A percentile compares a stretch with the other conserved stretches of the same genome.
Evolutionary conservation across 1,140 invertebrate genomes (phyloP).

Genomic region (Musca domestica): DNA sequence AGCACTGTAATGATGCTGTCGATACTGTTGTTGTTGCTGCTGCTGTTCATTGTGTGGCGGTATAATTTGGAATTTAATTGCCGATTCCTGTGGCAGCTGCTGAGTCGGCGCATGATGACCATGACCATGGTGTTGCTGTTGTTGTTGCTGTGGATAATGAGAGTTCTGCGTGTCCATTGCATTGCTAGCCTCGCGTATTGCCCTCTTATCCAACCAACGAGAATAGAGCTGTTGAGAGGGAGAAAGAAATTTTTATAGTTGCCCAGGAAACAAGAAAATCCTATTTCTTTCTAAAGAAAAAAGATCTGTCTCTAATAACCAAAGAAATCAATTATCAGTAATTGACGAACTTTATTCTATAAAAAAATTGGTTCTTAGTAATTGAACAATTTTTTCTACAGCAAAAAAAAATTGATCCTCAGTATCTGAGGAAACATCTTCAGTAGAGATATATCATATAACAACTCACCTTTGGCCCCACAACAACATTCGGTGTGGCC

Average conservation of each 20-base stretch:
- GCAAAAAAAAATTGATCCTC: too few species aligned
- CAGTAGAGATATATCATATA: too few species aligned
- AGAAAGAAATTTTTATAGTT: neutral
- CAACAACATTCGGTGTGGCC: constrained; percentile 48
- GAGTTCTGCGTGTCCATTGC: constrained; percentile 33
- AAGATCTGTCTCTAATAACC: too few species aligned
- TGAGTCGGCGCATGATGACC: constrained; percentile 43
- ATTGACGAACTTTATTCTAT: too few species aligned
- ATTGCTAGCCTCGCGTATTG: constrained; percentile 31
- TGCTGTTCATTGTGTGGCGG: constrained; percentile 37
- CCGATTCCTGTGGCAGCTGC: constrained; percentile 45
- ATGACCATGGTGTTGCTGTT: constrained; percentile 32
- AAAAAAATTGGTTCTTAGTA: too few species aligned
- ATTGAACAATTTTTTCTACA: too few species aligned
- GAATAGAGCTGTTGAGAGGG: constrained; percentile 41
- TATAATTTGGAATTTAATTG: constrained; percentile 54
- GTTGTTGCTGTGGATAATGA: constrained; percentile 12
- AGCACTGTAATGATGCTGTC: constrained; percentile 28
- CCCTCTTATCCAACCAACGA: constrained; percentile 48
- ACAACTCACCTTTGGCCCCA: constrained; percentile 44
- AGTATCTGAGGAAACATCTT: too few species aligned
- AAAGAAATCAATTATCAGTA: too few species aligned
- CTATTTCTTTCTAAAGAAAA: neutral
- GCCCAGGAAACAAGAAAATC: too few species aligned
- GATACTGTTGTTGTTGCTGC: constrained; percentile 37